These are phyloP conservation scores for Tenualosa ilisha DNA, from an alignment of 2,797 vertebrate species.

Conservation along the genomic window DNA sequence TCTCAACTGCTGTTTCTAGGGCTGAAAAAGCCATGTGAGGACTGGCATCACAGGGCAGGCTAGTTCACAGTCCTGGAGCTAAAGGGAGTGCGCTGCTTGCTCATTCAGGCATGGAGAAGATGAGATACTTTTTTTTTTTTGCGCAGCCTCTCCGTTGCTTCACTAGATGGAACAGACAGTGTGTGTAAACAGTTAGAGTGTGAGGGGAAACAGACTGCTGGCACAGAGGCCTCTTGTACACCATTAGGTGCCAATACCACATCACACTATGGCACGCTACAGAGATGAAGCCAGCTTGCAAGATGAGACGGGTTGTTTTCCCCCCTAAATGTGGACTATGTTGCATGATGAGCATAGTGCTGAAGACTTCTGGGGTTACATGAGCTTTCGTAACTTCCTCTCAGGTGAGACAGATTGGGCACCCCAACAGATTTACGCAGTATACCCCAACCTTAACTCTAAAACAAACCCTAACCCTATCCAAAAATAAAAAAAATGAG, in stretches of 20 bases:
- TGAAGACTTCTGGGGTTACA: background rate
- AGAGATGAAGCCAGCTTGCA: background rate
- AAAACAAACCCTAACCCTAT: background rate
- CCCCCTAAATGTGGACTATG: background rate
- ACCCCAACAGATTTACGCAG: background rate
- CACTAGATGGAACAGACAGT: constrained; percentile 3
- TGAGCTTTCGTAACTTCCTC: background rate
- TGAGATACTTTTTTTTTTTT: background rate
- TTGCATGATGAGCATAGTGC: background rate
- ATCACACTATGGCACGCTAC: background rate
- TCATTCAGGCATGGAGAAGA: background rate
- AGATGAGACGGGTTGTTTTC: background rate
- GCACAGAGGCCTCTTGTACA: background rate
- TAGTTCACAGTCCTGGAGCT: background rate
- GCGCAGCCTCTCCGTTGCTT: background rate
- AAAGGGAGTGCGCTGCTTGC: background rate
- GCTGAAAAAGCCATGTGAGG: background rate
- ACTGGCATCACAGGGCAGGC: background rate
- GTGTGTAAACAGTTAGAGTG: constrained; percentile 56
- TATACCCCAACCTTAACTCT: background rate
- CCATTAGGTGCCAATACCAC: background rate
- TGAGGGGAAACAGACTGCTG: constrained; percentile 63
- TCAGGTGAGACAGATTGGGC: too few species aligned
- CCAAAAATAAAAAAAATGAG: background rate
- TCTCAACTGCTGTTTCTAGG: background rate